These are phyloP conservation scores for Myripristis murdjan DNA, from an alignment of 2,797 vertebrate species.

Conservation along the genomic window DNA sequence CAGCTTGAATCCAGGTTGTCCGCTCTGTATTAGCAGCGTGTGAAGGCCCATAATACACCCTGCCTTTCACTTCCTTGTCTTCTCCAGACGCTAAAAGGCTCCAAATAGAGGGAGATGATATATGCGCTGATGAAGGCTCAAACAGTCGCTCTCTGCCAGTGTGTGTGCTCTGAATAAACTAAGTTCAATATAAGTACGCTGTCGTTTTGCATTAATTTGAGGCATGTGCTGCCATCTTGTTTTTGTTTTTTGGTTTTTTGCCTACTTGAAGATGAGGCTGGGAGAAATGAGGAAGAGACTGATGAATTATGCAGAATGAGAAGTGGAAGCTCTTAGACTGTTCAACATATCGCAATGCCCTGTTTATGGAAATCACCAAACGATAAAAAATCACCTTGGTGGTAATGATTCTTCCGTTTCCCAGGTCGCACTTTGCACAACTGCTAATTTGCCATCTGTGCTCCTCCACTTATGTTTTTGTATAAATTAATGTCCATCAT, in stretches of 20 bases:
- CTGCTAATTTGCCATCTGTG: background rate
- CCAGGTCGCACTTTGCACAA: background rate
- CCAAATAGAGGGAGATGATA: background rate
- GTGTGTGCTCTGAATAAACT: conserved; percentile 23
- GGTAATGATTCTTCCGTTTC: conserved; percentile 17
- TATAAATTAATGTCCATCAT: conserved; percentile 45
- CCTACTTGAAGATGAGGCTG: background rate
- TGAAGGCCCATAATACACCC: conserved; percentile 17
- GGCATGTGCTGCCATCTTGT: background rate
- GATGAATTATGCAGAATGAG: conserved; percentile 3
- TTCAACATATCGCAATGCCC: background rate
- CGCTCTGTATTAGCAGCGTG: conserved; percentile 38
- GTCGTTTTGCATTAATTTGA: background rate
- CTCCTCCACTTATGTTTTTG: conserved; percentile 1
- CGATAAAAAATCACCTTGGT: background rate
- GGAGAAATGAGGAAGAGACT: background rate
- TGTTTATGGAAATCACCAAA: background rate
- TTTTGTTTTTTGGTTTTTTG: no score
- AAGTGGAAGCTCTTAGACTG: background rate
- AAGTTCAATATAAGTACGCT: background rate
- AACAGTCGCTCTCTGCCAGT: background rate
- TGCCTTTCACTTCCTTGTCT: conserved; percentile 17
- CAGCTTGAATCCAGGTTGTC: conserved; percentile 19
- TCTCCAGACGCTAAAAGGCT: conserved; percentile 17
- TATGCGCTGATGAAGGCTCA: conserved; percentile 5